Evolutionary conservation across 2,113 vertebrate species (phyloP), one percentile per base, ranked within the genome.

Genomic region (Mustelus asterias): DNA sequence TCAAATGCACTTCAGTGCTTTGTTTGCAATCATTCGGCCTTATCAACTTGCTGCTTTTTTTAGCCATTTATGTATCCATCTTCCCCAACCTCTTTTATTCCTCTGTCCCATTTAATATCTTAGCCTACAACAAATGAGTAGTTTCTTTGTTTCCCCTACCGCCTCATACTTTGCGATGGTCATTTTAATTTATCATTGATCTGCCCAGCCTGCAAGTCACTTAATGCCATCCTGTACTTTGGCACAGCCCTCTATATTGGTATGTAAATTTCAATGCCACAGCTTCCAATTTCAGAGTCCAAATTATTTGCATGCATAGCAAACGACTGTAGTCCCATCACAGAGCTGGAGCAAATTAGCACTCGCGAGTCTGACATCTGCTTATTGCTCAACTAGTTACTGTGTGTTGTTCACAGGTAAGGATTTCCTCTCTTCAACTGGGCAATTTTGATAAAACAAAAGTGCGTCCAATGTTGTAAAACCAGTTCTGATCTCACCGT

Each of bases 401-500:
- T 20, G 14, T 16, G 5, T 9, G 20, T 24, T 88, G 20, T 26
- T 33, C 48, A 54, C 44, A 22, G 3, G 8, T 22, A 20, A 67
- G 22, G 3, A 9, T 2, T 60, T 33, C 5, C 2, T 2, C 54
- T 90, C 29, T 18, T 60, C 44, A 63, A 4, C 29, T 33, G 5
- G 10, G 13, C 54, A 90, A 33, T 33, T 60, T 60, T 13, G 13
- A 90, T 63, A 3, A 83, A 41, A 83, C 37, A 41, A 83, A 44
- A 44, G 16, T 44, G 37, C 37, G 20, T 6, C 54, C 29, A 33
- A n/a, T 26, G 7, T 58, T 18, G 58, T 65, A 41, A 69, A 69
- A 4, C 41, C 26, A 65, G 13, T 48, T 89, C 96, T 72, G 37
- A 60, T 83, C 78, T 96, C 97, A 99, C 99, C 98, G 18, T 98